Evolutionary conservation across 53 echinoderm and acorn worm species (phyloP), one percentile per base, ranked within the genome.

Genomic region (Hippasteria phrygiana): DNA sequence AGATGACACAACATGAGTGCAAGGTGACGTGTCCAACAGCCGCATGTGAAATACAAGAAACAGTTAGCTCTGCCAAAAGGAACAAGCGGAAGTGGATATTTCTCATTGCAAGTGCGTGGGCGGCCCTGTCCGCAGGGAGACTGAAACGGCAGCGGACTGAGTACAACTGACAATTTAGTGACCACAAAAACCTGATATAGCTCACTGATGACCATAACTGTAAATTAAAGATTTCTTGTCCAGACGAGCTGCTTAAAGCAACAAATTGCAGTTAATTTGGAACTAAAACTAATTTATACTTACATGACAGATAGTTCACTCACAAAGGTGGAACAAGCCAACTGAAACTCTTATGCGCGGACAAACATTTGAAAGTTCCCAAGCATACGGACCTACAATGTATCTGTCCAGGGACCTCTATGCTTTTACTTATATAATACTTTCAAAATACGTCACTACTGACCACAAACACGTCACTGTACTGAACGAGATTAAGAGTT

Each of bases 391-490:
- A 8, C 26, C 26, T 4, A 7, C 16, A 20, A 4, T 17, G 26
- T 24, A 18, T 59, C 8, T 9, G 26, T 14, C 9, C 18, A 55
- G 17, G 18, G 26, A 20, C 8, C 1, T 18, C 7, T 24, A 17
- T 59, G 14, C 20, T 64, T 28, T 2, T 27, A 1, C 20, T 64
- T 64, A 64, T 66, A 66, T 66, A 66, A 2, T 26, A 13, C 7
- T 5, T 66, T 34, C 12, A 66, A 33, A 16, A n/a, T 81, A 45
- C 81, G 81, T 81, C 81, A 81, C 13, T 16, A 16, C 9, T 65
- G 81, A 81, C 63, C 63, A 63, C 38, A 28, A 20, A 8, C 18
- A 81, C 81, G 81, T 81, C 81, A 81, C 41, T 11, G 32, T 35
- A 66, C 36, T 20, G 22, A 3, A 72, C 9, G 5, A 39, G 6